Percentiles rank a stretch among this genome's conserved stretches.
These are phyloP conservation scores for Tigriopus japonicus DNA, from an alignment of 1,140 invertebrate genomes.

Conservation along the genomic window DNA sequence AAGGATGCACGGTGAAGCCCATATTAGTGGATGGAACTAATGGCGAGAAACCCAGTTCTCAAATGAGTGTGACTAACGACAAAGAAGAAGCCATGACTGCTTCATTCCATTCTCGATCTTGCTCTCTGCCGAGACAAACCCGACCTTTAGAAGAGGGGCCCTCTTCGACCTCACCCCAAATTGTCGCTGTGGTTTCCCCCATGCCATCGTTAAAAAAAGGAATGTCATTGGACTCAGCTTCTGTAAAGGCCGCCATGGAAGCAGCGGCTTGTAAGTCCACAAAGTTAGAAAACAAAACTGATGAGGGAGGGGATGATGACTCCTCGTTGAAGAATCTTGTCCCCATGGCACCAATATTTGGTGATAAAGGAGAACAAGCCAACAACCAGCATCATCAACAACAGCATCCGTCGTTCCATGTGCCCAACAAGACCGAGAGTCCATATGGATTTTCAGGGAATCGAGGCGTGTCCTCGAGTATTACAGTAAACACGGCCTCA, in stretches of 20 bases:
- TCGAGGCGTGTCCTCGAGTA: too few species aligned
- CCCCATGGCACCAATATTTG: constrained; percentile 7
- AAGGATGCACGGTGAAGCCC: background rate
- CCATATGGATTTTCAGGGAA: too few species aligned
- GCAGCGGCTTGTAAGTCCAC: too few species aligned
- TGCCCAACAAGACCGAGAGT: too few species aligned
- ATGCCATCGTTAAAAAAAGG: constrained; percentile 30
- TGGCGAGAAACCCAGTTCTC: too few species aligned
- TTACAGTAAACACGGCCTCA: too few species aligned
- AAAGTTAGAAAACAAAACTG: background rate
- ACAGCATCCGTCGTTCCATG: too few species aligned
- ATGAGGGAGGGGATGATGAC: constrained; percentile 1
- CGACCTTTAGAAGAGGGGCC: constrained; percentile 16
- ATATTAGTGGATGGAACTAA: background rate
- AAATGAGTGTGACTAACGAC: too few species aligned
- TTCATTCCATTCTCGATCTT: background rate
- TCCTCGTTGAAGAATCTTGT: background rate
- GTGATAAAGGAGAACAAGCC: too few species aligned
- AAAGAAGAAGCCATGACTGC: background rate
- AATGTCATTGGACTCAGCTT: background rate
- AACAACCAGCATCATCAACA: too few species aligned
- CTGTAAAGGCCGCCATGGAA: too few species aligned
- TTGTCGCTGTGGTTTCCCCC: constrained; percentile 50
- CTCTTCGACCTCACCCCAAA: constrained; percentile 24
- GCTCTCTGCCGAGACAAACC: constrained; percentile 6